A percentile compares a stretch with the other conserved stretches of the same genome.
Evolutionary conservation across 2,888 invertebrate species (phyloP).

Genomic region (Eilema sororculum): DNA sequence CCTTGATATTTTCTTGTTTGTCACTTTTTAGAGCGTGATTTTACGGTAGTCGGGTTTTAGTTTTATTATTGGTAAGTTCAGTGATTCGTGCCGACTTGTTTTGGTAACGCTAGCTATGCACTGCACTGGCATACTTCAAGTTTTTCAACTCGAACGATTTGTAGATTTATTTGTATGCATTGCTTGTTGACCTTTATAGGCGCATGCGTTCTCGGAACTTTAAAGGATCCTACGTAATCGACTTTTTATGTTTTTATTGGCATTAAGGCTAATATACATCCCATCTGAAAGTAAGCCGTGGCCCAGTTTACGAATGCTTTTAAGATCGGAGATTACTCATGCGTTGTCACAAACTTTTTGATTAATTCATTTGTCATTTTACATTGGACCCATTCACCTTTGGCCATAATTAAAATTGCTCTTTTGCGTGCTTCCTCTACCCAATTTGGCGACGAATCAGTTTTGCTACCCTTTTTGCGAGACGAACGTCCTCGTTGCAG

Average conservation of each 20-base stretch:
- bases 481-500: too few species aligned
- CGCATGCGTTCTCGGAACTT: slow-evolving; percentile 38
- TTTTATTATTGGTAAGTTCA: slow-evolving; percentile 13
- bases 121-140: slow-evolving; percentile 41
- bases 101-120: slow-evolving; percentile 45
- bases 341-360: background rate
- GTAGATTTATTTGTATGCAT: slow-evolving; percentile 53
- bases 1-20: too few species aligned
- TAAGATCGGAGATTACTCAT: background rate
- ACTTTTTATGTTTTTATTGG: background rate
- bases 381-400: too few species aligned
- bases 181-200: slow-evolving; percentile 40
- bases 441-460: too few species aligned
- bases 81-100: slow-evolving; percentile 41
- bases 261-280: background rate
- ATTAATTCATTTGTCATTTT: background rate
- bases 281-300: background rate
- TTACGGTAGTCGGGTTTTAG: too few species aligned
- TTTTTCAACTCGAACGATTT: slow-evolving; percentile 44
- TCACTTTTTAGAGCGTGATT: too few species aligned
- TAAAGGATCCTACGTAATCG: slow-evolving; percentile 13
- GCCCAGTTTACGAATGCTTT: background rate
- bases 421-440: too few species aligned
- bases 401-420: too few species aligned
- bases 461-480: too few species aligned